These are phyloP conservation scores for Otolemur garnettii DNA, from an alignment of 2,113 vertebrate species.

Conservation along the genomic window DNA sequence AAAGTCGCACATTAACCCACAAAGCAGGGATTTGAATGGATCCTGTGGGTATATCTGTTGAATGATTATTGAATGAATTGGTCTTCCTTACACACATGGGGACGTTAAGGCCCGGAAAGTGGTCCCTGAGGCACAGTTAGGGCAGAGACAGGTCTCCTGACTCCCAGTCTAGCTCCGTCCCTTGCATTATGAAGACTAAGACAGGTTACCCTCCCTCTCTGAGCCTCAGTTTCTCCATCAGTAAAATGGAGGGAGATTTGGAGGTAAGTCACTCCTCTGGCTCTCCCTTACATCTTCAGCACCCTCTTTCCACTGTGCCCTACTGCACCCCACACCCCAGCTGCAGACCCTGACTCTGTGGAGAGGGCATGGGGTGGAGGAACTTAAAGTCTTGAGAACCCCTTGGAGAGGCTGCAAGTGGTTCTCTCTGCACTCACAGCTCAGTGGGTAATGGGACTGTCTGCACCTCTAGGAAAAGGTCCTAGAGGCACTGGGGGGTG, in stretches of 20 bases:
- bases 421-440: background rate
- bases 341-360: background rate
- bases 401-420: background rate
- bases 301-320: background rate
- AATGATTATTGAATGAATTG: background rate
- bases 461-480: background rate
- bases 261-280: background rate
- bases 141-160: background rate
- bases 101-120: background rate
- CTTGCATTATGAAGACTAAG: background rate
- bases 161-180: background rate
- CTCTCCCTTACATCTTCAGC: background rate
- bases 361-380: fast-evolving
- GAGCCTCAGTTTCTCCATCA: background rate
- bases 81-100: background rate
- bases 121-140: fast-evolving
- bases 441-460: background rate
- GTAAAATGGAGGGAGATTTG: background rate
- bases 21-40: background rate
- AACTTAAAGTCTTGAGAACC: background rate
- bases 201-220: background rate
- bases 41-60: background rate
- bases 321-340: too few species aligned
- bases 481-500: background rate
- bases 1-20: background rate